Percentiles rank a stretch among this genome's conserved stretches.
phyloP scores from a whole-genome alignment of 2,113 vertebrate genomes.

The Microtus oregoni region DNA sequence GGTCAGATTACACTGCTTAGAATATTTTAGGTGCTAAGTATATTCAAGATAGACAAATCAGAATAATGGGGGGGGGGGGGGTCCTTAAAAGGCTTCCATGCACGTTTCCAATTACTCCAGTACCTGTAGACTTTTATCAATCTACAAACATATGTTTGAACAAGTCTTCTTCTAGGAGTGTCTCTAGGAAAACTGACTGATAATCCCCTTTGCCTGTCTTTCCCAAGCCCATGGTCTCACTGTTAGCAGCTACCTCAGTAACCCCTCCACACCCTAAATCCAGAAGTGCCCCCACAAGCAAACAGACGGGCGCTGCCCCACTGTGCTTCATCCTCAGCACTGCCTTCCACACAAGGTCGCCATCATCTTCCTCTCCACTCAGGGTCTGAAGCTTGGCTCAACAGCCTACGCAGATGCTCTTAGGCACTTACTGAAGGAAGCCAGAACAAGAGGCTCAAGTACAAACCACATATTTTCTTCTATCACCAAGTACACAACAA shows the following conservation, averaged over 20 bases:
- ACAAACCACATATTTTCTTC: background rate
- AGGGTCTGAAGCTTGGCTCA: background rate
- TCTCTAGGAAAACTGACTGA: background rate
- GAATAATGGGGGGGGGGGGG: background rate
- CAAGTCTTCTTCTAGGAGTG: background rate
- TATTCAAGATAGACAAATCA: conserved; percentile 30
- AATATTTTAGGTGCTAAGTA: background rate
- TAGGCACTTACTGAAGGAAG: background rate
- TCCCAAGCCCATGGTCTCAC: background rate
- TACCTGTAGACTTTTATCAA: background rate
- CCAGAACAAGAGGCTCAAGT: background rate
- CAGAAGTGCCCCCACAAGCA: background rate
- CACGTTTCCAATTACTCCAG: background rate
- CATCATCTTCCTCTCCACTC: background rate
- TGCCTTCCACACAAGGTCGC: background rate
- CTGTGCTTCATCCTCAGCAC: background rate
- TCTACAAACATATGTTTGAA: background rate
- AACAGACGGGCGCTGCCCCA: background rate
- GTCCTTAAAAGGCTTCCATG: background rate
- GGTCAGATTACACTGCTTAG: background rate
- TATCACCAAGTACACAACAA: background rate
- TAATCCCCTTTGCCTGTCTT: background rate
- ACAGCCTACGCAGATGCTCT: background rate
- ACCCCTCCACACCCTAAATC: background rate
- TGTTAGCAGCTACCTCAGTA: background rate